These are phyloP conservation scores for Papilio aristodemus DNA, from an alignment of 1,140 invertebrate species.

Conservation along the genomic window DNA sequence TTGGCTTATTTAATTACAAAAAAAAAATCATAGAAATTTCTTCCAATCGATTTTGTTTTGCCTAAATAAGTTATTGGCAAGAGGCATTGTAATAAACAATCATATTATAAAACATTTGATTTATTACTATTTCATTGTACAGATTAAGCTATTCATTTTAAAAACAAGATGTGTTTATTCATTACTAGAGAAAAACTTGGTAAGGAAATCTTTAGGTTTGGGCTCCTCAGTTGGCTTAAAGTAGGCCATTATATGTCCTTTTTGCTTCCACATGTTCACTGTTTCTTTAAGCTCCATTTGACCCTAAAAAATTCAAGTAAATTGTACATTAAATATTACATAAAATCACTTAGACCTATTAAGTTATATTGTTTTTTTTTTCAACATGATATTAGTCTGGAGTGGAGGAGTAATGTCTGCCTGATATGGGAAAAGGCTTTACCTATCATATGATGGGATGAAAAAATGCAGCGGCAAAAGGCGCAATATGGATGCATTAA, in stretches of 20 bases:
- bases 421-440: no score
- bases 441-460: no score
- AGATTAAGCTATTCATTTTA: slow-evolving; percentile 34
- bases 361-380: no score
- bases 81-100: neutral
- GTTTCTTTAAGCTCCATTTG: slow-evolving; percentile 97
- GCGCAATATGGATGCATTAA: no score
- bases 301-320: slow-evolving; percentile 83
- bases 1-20: no score
- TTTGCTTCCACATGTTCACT: slow-evolving; percentile 92
- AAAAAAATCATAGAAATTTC: no score
- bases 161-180: slow-evolving; percentile 73
- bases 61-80: no score
- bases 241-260: slow-evolving; percentile 90
- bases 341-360: neutral
- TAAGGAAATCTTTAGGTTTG: slow-evolving; percentile 95
- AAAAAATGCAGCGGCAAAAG: no score
- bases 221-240: slow-evolving; percentile 92
- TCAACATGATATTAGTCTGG: no score
- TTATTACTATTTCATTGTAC: slow-evolving; percentile 37
- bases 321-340: slow-evolving; percentile 12
- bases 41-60: no score
- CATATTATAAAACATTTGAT: slow-evolving; percentile 5
- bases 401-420: no score
- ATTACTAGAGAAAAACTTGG: slow-evolving; percentile 90